Percentiles rank a stretch among this genome's conserved stretches.
Evolutionary conservation across 37 sponge, comb jelly and placozoan species (phyloP).

Genomic region (Halisarca cf. caerulea): DNA sequence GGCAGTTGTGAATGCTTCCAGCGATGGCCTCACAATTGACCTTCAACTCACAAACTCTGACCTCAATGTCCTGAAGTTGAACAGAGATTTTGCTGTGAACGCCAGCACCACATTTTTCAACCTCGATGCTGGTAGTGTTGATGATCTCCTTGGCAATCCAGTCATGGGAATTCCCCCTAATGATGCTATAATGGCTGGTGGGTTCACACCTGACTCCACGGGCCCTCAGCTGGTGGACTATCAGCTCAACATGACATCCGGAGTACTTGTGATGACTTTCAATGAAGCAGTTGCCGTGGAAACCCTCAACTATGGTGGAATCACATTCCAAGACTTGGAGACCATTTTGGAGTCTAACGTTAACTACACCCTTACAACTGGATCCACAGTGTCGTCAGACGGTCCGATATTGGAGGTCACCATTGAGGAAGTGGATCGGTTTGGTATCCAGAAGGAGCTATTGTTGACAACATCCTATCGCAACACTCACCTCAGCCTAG

Average conservation of each 20-base stretch:
- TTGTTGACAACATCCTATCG: slow-evolving; percentile 43
- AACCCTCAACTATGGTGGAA: slow-evolving; percentile 34
- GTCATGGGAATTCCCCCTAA: slow-evolving; percentile 23
- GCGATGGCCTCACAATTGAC: slow-evolving; percentile 66
- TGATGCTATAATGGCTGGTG: slow-evolving; percentile 31
- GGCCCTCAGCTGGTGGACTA: slow-evolving; percentile 60
- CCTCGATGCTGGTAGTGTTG: slow-evolving; percentile 41
- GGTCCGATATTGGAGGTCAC: slow-evolving; percentile 38
- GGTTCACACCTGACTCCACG: slow-evolving; percentile 64
- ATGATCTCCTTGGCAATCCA: slow-evolving; percentile 65
- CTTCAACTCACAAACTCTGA: slow-evolving; percentile 50
- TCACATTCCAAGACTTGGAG: slow-evolving; percentile 51
- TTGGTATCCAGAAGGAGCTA: slow-evolving; percentile 54
- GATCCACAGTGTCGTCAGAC: slow-evolving; percentile 25
- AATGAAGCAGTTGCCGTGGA: slow-evolving; percentile 58
- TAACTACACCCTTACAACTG: slow-evolving; percentile 59
- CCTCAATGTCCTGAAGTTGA: slow-evolving; percentile 77
- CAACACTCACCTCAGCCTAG: slow-evolving; percentile 58
- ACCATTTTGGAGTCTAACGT: slow-evolving; percentile 14
- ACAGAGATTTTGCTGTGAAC: slow-evolving; percentile 44
- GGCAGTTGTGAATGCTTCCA: slow-evolving; percentile 41
- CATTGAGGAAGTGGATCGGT: slow-evolving; percentile 46
- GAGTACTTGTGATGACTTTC: slow-evolving; percentile 57
- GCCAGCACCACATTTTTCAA: slow-evolving; percentile 47
- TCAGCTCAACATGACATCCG: slow-evolving; percentile 59